Percentiles rank a stretch among this genome's conserved stretches.
Evolutionary conservation across 2,113 vertebrate genomes (phyloP).

Genomic region (Sinosuthora webbiana): DNA sequence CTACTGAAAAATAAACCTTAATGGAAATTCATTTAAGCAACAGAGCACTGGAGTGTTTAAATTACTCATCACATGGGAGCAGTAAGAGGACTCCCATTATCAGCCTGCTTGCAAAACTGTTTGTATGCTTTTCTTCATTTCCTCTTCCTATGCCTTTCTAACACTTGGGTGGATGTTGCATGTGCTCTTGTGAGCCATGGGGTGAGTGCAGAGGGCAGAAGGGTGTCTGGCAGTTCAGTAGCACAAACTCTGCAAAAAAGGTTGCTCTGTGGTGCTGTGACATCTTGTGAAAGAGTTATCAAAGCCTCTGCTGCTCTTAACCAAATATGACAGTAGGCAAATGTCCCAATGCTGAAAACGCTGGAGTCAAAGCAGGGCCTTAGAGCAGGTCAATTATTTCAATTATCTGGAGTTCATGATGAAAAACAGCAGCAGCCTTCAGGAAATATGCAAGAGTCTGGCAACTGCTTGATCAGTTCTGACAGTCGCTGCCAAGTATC

Average conservation of each 20-base stretch:
- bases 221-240: neutral
- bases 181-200: neutral
- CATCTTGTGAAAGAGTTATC: slow-evolving; percentile 33
- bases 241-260: neutral
- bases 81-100: neutral
- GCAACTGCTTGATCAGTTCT: slow-evolving; percentile 1
- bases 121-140: neutral
- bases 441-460: slow-evolving; percentile 21
- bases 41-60: neutral
- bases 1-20: neutral
- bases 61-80: neutral
- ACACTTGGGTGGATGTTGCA: neutral
- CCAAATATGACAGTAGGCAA: slow-evolving; percentile 26
- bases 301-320: slow-evolving; percentile 1
- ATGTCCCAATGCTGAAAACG: neutral
- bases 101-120: neutral
- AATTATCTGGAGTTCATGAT: slow-evolving; percentile 54
- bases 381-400: slow-evolving; percentile 58
- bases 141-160: neutral
- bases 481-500: slow-evolving; percentile 34
- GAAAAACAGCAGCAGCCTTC: slow-evolving; percentile 50
- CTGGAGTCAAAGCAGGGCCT: neutral
- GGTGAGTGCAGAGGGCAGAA: neutral
- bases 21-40: neutral
- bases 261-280: neutral